Evolutionary conservation across 2,113 vertebrate genomes (phyloP).

Genomic region (Charina bottae): DNA sequence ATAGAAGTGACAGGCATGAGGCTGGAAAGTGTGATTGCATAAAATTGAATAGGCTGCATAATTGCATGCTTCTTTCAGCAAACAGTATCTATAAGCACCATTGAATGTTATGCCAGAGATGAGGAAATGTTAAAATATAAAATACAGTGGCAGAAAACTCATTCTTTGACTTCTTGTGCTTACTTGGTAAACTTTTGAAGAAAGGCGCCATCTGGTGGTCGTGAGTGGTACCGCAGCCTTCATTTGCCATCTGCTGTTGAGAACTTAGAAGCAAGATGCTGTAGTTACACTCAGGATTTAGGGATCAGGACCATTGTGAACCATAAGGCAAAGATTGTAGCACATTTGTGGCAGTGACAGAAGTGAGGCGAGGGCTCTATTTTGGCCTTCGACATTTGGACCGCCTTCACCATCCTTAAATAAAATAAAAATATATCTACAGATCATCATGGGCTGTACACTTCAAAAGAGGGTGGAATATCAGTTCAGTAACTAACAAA

Average conservation of each 20-base stretch:
- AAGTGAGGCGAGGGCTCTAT: not conserved
- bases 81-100: not conserved
- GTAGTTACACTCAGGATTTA: not conserved
- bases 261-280: not conserved
- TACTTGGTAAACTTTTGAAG: not conserved
- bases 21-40: not conserved
- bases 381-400: no score
- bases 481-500: not conserved
- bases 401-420: not conserved
- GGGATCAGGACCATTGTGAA: not conserved
- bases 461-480: not conserved
- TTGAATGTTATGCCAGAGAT: not conserved
- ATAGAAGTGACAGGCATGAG: not conserved
- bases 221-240: not conserved
- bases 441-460: not conserved
- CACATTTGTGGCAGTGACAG: not conserved
- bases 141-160: not conserved
- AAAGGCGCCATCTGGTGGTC: not conserved
- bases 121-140: not conserved
- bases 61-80: not conserved
- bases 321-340: not conserved
- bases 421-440: not conserved
- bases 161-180: not conserved
- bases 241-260: not conserved
- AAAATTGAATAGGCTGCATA: constrained; percentile 14